These are phyloP conservation scores for Paedocypris micromegethes DNA, from an alignment of 2,797 vertebrate species.

Conservation along the genomic window DNA sequence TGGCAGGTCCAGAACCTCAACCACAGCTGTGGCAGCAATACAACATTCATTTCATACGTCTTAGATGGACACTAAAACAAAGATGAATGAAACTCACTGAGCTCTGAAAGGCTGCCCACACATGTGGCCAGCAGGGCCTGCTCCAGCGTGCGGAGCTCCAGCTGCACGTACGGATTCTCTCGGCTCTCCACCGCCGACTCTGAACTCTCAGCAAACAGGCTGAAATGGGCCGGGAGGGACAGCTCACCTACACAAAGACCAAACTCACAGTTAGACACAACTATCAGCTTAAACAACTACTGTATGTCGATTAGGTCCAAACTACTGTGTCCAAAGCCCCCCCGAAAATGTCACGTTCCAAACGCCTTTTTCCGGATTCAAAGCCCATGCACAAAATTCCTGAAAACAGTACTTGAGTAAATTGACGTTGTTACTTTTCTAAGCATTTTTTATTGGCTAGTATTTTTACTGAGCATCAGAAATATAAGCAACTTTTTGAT, in stretches of 20 bases:
- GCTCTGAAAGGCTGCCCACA: conserved; percentile 88
- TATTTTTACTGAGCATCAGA: too few relatives aligned
- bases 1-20: too few relatives aligned
- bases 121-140: conserved; percentile 85
- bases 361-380: too few relatives aligned
- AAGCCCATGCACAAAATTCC: too few relatives aligned
- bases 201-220: conserved; percentile 71
- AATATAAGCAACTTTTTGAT: too few relatives aligned
- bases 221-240: conserved; percentile 81
- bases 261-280: conserved; percentile 8
- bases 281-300: background rate
- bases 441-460: too few relatives aligned
- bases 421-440: too few relatives aligned
- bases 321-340: too few relatives aligned
- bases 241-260: conserved; percentile 76
- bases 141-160: conserved; percentile 86
- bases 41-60: background rate
- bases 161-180: conserved; percentile 78
- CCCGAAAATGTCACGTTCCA: too few relatives aligned
- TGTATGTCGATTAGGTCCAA: too few relatives aligned
- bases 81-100: conserved; percentile 74
- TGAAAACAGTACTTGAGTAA: too few relatives aligned
- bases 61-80: too few relatives aligned
- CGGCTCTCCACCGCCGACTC: conserved; percentile 60
- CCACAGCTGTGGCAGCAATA: background rate